Evolutionary conservation across 2,888 invertebrate species (phyloP).

Genomic region (Tortrix viridana): DNA sequence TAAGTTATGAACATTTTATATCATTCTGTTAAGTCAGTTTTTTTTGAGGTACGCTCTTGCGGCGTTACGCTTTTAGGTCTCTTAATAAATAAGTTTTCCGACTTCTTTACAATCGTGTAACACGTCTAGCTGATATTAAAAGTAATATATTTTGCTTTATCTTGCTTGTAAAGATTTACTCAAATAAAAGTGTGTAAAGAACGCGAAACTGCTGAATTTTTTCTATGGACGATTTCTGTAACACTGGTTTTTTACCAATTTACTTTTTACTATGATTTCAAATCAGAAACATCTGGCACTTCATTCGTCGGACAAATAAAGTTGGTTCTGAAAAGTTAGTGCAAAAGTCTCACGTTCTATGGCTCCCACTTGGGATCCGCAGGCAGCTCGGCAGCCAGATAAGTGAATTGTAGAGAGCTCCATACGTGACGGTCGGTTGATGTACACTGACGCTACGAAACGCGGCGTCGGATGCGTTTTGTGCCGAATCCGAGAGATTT

Average conservation of each 20-base stretch:
- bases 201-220: too few relatives aligned
- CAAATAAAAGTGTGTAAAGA: neutral
- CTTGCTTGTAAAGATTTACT: too few relatives aligned
- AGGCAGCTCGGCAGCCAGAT: constrained; percentile 48
- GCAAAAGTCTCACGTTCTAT: constrained; percentile 59
- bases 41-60: too few relatives aligned
- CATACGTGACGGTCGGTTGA: constrained; percentile 33
- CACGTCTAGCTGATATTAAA: too few relatives aligned
- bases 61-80: too few relatives aligned
- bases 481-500: too few relatives aligned
- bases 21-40: too few relatives aligned
- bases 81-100: too few relatives aligned
- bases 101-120: too few relatives aligned
- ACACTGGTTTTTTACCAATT: constrained; percentile 8
- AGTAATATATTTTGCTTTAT: too few relatives aligned
- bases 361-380: constrained; percentile 52
- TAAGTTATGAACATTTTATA: too few relatives aligned
- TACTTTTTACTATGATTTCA: constrained; percentile 18
- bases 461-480: neutral
- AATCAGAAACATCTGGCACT: constrained; percentile 40
- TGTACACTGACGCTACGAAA: constrained; percentile 20
- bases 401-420: constrained; percentile 67
- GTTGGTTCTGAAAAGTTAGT: constrained; percentile 53
- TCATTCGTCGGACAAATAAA: constrained; percentile 44
- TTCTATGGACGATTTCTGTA: neutral